Evolutionary conservation across 1,140 invertebrate genomes (phyloP), one percentile per base, ranked within the genome.

Genomic region (Lasioglossum baleicum): DNA sequence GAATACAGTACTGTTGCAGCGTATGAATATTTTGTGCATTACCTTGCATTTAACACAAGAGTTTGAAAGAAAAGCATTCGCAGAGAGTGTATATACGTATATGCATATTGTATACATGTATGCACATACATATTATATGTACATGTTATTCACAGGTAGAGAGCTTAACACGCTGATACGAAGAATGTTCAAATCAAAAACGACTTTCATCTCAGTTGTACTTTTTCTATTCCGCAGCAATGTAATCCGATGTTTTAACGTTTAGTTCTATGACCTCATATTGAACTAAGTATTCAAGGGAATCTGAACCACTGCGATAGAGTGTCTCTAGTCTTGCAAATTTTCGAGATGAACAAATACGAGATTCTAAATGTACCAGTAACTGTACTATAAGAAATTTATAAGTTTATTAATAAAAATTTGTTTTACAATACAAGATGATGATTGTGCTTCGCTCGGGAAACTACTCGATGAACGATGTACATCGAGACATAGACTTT

Each of bases 241-340:
- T 10, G 7, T 60, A 56, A 60, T 20, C 42, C 31, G 58, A 22
- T 40, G 0, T 7, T 40, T 20, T 22, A 60, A 48, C 15, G 2
- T 44, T 61, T 76, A 48, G 40, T 65, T 74, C n/a, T 5, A 53
- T 66, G 22, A 2, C 31, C 6, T 72, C 61, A 56, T 15, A 22
- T 51, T 67, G 40, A 35, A 65, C 40, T 15, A 53, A 74, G 20
- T 72, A 73, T 67, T 80, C 60, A 74, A 61, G 15, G 11, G 31
- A 67, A 67, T 68, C 44, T 15, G 48, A 60, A 22, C n/a, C n/a
- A 44, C 8, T 22, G 15, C 26, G 20, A 72, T 63, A 35, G 35
- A 74, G 51, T 80, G 22, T 22, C 7, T 80, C 78, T 80, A 80
- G 71, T 80, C 78, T 80, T 61, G 72, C 31, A 67, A 75, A 67